Evolutionary conservation across 2,797 vertebrate genomes (phyloP).

Genomic region (Leuciscus waleckii): DNA sequence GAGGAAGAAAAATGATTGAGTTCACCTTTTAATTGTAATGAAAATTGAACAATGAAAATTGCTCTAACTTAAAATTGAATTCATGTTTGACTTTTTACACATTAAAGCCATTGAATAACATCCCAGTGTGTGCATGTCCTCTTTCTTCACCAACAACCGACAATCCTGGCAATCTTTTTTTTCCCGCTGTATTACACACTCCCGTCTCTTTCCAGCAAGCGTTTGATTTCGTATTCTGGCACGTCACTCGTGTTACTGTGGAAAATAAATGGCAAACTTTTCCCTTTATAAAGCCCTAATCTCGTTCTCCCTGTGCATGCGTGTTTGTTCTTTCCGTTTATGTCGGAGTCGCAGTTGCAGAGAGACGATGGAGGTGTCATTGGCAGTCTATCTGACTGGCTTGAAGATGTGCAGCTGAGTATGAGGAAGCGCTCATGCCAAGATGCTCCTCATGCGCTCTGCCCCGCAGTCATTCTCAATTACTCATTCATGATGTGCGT

Average conservation of each 20-base stretch:
- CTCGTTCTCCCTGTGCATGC: not conserved
- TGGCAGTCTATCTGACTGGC: constrained; percentile 71
- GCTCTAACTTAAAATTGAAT: not conserved
- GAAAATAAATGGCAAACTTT: constrained; percentile 35
- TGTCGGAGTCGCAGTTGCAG: constrained; percentile 59
- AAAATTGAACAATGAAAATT: not conserved
- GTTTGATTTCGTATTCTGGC: constrained; percentile 29
- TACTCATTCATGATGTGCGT: constrained; percentile 68
- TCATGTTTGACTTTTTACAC: constrained; percentile 36
- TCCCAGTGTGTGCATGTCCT: not conserved
- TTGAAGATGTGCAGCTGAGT: constrained; percentile 73
- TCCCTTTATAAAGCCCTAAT: constrained; percentile 10
- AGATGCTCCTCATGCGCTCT: constrained; percentile 61
- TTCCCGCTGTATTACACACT: not conserved
- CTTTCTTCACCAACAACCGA: constrained; percentile 8
- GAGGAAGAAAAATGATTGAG: not conserved
- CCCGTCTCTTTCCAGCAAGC: not conserved
- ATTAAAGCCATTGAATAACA: constrained; percentile 49
- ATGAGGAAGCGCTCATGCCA: constrained; percentile 64
- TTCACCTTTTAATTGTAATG: constrained; percentile 21
- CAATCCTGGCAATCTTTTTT: constrained; percentile 24
- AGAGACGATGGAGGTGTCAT: constrained; percentile 50
- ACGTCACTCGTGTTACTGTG: not conserved
- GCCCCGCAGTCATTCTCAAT: constrained; percentile 68
- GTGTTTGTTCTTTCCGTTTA: constrained; percentile 25